A percentile compares a stretch with the other conserved stretches of the same genome.
phyloP scores from a whole-genome alignment of 2,888 invertebrate genomes.

The Eristalinus aeneus region DNA sequence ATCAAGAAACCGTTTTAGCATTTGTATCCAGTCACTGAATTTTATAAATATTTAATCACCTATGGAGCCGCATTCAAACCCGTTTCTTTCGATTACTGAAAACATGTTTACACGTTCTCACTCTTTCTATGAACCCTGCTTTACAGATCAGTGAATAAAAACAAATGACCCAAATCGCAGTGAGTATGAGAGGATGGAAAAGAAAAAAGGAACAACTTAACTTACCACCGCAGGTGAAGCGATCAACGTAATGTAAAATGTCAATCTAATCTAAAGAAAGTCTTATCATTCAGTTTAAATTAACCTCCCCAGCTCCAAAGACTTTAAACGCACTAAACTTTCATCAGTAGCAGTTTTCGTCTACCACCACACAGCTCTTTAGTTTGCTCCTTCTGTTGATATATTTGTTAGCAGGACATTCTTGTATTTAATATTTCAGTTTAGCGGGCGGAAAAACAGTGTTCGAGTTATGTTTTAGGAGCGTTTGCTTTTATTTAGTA shows the following conservation, averaged over 20 bases:
- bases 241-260: background rate
- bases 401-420: slow-evolving; percentile 19
- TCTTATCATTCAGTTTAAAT: slow-evolving; percentile 25
- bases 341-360: background rate
- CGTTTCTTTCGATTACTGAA: background rate
- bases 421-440: background rate
- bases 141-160: background rate
- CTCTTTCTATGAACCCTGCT: background rate
- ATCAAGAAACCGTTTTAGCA: background rate
- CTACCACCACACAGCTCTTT: too few species aligned
- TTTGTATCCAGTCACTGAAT: background rate
- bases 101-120: slow-evolving; percentile 17
- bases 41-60: background rate
- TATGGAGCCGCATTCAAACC: background rate
- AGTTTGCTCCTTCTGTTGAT: slow-evolving; percentile 18
- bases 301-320: background rate
- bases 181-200: background rate
- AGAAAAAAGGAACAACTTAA: background rate
- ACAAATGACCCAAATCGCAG: background rate
- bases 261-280: background rate
- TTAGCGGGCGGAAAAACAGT: background rate
- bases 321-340: slow-evolving; percentile 6
- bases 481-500: background rate
- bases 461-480: background rate
- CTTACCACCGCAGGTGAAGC: background rate